These are phyloP conservation scores for Psilopogon haemacephalus DNA, from an alignment of 2,113 vertebrate genomes.

Conservation along the genomic window DNA sequence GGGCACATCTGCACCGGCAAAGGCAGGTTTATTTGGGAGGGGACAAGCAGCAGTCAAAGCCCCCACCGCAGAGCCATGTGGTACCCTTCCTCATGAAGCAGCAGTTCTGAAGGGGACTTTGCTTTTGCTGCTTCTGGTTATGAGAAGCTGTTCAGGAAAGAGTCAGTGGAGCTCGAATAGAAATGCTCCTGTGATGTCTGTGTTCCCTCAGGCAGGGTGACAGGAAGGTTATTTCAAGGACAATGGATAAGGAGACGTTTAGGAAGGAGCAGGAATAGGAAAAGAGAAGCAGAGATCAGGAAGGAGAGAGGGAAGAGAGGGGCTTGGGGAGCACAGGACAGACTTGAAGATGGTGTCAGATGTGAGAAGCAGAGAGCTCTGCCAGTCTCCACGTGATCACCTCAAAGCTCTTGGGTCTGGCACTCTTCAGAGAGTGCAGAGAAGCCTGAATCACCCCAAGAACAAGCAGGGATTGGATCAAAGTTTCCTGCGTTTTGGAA, in stretches of 20 bases:
- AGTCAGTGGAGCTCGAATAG: neutral
- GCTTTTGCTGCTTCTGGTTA: neutral
- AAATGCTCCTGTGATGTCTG: neutral
- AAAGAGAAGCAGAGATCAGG: neutral
- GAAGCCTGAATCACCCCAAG: neutral
- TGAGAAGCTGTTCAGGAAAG: neutral
- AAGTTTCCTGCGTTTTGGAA: neutral
- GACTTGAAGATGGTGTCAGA: neutral
- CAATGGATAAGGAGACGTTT: neutral
- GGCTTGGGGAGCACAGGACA: neutral
- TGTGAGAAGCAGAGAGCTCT: neutral
- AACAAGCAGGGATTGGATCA: neutral
- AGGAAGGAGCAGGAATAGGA: neutral
- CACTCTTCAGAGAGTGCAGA: neutral
- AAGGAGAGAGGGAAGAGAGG: neutral
- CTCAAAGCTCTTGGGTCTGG: neutral
- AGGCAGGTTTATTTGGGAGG: neutral
- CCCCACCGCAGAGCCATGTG: neutral
- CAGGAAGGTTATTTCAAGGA: neutral
- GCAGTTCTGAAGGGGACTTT: neutral
- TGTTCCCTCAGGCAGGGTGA: neutral
- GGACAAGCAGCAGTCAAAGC: neutral
- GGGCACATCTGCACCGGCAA: neutral
- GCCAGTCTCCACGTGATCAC: neutral
- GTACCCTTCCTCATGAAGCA: neutral